Evolutionary conservation across 1,140 invertebrate species (phyloP).

Genomic region (Aphaenogaster floridana): DNA sequence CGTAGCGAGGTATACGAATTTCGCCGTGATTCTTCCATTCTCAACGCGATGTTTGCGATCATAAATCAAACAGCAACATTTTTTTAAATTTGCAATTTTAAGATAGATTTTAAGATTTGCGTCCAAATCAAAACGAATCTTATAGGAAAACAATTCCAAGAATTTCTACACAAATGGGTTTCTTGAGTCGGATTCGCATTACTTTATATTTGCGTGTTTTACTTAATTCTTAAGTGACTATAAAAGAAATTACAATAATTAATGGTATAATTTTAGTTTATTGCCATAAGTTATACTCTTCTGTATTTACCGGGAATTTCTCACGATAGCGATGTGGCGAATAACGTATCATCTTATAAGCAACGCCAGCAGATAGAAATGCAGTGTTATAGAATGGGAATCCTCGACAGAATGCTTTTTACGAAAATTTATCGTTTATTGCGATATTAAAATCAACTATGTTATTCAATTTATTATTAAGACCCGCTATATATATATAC

Average conservation of each 20-base stretch:
- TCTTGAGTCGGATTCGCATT: neutral
- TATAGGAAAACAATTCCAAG: neutral
- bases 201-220: neutral
- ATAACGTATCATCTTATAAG: neutral
- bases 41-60: neutral
- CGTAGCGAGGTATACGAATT: constrained; percentile 27
- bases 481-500: neutral
- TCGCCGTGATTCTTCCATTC: constrained; percentile 12
- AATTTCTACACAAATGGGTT: neutral
- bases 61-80: neutral
- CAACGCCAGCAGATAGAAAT: neutral
- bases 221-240: neutral
- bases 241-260: neutral
- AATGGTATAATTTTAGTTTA: constrained; percentile 16
- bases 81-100: neutral
- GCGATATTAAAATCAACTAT: constrained; percentile 4
- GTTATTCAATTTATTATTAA: constrained; percentile 29
- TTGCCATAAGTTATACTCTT: neutral
- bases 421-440: neutral
- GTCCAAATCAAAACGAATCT: neutral
- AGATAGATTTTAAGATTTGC: neutral
- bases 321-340: neutral
- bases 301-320: neutral
- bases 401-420: neutral
- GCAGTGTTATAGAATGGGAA: neutral